phyloP scores from a whole-genome alignment of 2,888 invertebrate species.

The Caenorhabditis sp. region DNA sequence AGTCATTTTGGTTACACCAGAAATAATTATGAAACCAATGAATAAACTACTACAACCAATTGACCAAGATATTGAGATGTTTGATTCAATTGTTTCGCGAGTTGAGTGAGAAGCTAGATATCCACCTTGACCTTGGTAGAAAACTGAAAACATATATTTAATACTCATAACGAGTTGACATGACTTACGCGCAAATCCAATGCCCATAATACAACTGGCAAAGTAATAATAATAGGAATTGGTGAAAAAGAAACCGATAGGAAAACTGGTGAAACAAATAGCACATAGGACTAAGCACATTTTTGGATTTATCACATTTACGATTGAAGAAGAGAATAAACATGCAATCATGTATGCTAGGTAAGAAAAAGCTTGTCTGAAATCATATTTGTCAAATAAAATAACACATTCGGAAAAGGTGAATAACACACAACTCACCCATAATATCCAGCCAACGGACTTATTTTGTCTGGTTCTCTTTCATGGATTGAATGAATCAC shows the following conservation, averaged over 20 bases:
- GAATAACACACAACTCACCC: constrained; percentile 48
- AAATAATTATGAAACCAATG: constrained; percentile 23
- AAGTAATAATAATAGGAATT: constrained; percentile 47
- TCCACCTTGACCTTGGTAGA: constrained; percentile 45
- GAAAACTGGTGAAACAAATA: constrained; percentile 34
- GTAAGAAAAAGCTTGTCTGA: constrained; percentile 46
- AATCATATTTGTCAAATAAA: too few species aligned
- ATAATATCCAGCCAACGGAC: constrained; percentile 56
- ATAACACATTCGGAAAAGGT: too few species aligned
- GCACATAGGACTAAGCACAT: constrained; percentile 24
- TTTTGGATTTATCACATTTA: constrained; percentile 33
- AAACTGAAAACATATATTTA: constrained; percentile 36
- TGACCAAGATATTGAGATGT: constrained; percentile 45
- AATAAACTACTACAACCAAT: constrained; percentile 43
- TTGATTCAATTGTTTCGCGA: constrained; percentile 42
- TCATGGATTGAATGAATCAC: constrained; percentile 58
- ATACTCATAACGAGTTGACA: too few species aligned
- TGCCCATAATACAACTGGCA: constrained; percentile 36
- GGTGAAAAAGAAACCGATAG: constrained; percentile 51
- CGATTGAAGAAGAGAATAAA: constrained; percentile 41
- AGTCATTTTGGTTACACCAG: constrained; percentile 11
- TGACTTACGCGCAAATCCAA: constrained; percentile 48
- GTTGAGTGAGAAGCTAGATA: constrained; percentile 49
- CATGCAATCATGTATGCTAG: constrained; percentile 36
- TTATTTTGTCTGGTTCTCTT: constrained; percentile 44